Conservation (phyloP, 2,888 invertebrate genomes). For the Ichneumon xanthorius region DNA sequence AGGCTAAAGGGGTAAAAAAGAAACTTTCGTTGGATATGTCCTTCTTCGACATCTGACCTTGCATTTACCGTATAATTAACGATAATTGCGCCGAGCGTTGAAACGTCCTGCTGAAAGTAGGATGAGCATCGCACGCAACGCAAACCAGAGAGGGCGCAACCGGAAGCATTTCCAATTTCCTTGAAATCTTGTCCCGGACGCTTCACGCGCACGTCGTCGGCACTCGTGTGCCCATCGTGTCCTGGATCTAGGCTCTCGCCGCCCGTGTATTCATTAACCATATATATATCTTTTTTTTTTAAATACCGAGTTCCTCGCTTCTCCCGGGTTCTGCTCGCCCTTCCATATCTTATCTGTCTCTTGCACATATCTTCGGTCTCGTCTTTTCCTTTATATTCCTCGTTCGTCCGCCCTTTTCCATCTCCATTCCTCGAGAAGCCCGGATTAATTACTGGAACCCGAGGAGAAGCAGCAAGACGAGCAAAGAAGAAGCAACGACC, state of each 20-base stretch:
- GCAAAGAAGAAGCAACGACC: constrained; percentile 41
- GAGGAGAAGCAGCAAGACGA: background rate
- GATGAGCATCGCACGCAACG: background rate
- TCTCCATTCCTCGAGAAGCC: constrained; percentile 19
- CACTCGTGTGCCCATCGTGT: constrained; percentile 37
- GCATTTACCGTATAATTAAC: background rate
- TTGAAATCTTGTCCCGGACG: constrained; percentile 22
- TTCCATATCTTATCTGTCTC: constrained; percentile 58
- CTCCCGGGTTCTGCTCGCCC: constrained; percentile 26
- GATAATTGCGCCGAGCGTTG: background rate
- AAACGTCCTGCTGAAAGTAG: background rate
- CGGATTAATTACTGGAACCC: constrained; percentile 4
- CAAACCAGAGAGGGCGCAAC: background rate
- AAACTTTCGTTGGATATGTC: background rate
- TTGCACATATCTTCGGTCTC: constrained; percentile 32
- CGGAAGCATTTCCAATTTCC: constrained; percentile 60
- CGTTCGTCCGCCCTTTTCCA: constrained; percentile 22
- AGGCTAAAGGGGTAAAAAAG: background rate
- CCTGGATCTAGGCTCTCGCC: constrained; percentile 35
- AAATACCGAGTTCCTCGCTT: constrained; percentile 16
- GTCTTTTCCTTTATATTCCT: constrained; percentile 10
- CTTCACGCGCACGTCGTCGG: constrained; percentile 33
- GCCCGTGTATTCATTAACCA: constrained; percentile 56
- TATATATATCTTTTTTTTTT: constrained; percentile 21
- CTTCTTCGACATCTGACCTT: background rate